phyloP scores from a whole-genome alignment of 2,113 vertebrate species.

The Jacana jacana region DNA sequence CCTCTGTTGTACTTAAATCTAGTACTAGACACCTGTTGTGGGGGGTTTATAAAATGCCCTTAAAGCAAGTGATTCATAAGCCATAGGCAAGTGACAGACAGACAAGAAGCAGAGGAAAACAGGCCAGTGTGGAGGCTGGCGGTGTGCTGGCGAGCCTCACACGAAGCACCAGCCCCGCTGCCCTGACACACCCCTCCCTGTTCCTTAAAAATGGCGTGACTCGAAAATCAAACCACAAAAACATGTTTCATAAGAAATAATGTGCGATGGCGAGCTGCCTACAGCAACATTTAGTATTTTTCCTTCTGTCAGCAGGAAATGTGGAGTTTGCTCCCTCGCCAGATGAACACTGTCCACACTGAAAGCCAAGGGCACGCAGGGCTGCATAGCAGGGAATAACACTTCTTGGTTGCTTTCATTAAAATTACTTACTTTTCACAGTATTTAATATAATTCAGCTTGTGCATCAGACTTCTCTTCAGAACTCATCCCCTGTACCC shows the following conservation, averaged over 20 bases:
- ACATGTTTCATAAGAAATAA: constrained; percentile 60
- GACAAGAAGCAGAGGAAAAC: background rate
- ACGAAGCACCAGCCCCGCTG: background rate
- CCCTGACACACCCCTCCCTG: background rate
- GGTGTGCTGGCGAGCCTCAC: background rate
- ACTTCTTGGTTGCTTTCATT: background rate
- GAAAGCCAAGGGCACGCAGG: background rate
- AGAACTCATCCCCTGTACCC: background rate
- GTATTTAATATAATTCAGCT: background rate
- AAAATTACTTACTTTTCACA: background rate
- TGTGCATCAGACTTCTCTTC: background rate
- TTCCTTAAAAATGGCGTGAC: background rate
- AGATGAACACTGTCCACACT: constrained; percentile 10
- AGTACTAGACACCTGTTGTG: constrained; percentile 8
- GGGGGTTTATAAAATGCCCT: background rate
- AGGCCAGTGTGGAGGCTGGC: background rate
- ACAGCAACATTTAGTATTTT: constrained; percentile 36
- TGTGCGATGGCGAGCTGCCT: constrained; percentile 24
- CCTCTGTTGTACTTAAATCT: background rate
- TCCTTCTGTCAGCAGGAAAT: constrained; percentile 42
- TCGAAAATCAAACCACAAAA: constrained; percentile 41
- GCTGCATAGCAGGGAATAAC: background rate
- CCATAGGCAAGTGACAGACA: background rate
- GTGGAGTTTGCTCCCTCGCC: constrained; percentile 22
- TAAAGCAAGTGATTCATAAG: background rate